These are phyloP conservation scores for Oasisia sp. DNA, from an alignment of 2,888 invertebrate genomes.

Conservation along the genomic window DNA sequence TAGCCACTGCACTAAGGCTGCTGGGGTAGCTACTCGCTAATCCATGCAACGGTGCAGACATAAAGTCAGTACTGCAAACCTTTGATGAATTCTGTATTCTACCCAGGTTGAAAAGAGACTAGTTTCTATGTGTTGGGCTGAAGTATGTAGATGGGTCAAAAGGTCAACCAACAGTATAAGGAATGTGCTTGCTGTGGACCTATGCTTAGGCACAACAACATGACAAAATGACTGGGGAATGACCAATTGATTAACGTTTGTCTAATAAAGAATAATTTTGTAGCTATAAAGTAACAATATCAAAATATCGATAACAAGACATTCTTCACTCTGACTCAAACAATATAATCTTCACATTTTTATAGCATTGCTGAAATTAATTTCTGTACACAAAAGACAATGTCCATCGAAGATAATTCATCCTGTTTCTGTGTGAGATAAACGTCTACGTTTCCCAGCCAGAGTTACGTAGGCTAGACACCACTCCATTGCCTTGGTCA, in stretches of 20 bases:
- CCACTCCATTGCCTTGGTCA: neutral
- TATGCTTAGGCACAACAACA: too few relatives aligned
- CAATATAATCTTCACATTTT: neutral
- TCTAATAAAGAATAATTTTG: neutral
- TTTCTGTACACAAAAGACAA: neutral
- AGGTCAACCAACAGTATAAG: neutral
- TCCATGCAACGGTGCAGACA: neutral
- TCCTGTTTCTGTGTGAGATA: neutral
- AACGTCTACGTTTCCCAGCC: neutral
- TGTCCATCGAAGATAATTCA: neutral
- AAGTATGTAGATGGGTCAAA: neutral
- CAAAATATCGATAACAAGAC: neutral
- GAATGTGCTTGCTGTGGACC: neutral
- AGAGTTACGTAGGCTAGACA: neutral
- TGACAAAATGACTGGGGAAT: neutral
- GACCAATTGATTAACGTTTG: neutral
- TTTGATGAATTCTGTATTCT: neutral
- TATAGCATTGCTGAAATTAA: neutral
- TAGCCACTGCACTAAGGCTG: neutral
- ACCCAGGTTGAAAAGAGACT: neutral
- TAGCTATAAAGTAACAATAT: neutral
- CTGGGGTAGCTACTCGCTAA: neutral
- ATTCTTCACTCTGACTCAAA: neutral
- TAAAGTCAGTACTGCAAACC: neutral
- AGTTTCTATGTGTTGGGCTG: neutral